Conservation (phyloP, 2,797 vertebrate species). For the Poeciliopsis presidionis region DNA sequence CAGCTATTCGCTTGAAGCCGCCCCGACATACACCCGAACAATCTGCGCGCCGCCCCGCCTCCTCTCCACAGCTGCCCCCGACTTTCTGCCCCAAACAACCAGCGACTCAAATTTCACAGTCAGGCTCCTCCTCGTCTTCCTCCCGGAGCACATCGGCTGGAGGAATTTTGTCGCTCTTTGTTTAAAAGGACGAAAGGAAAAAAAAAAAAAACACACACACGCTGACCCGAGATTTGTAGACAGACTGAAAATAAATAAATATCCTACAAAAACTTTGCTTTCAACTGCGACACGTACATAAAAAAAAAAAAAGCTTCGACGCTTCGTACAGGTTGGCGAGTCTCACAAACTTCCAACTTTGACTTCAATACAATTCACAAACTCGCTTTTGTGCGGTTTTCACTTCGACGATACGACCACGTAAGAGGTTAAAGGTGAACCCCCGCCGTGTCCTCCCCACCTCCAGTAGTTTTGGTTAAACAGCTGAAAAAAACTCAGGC, state of each 20-base stretch:
- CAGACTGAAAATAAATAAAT: not conserved
- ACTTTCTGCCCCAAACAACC: constrained; percentile 61
- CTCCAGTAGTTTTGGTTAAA: not conserved
- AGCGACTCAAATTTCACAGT: constrained; percentile 80
- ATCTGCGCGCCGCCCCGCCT: constrained; percentile 27
- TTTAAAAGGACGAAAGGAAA: constrained; percentile 68
- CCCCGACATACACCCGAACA: not conserved
- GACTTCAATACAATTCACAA: not conserved
- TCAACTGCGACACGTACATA: not conserved
- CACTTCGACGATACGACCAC: not conserved
- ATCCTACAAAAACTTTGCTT: not conserved
- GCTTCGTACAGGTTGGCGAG: not conserved
- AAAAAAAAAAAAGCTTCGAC: not conserved
- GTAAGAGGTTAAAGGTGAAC: not conserved
- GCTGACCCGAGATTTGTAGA: not conserved
- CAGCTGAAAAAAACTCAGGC: constrained; percentile 28
- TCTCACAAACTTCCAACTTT: constrained; percentile 8
- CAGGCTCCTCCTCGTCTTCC: constrained; percentile 85
- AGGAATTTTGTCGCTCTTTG: constrained; percentile 80
- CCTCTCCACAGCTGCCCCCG: constrained; percentile 60
- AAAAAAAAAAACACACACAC: constrained; percentile 10
- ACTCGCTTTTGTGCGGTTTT: not conserved
- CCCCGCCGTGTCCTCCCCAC: not conserved
- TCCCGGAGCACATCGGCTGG: constrained; percentile 67
- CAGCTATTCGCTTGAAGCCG: not conserved